A percentile compares a stretch with the other conserved stretches of the same genome.
Conservation (phyloP, 1,140 invertebrate genomes). For the Apis dorsata region DNA sequence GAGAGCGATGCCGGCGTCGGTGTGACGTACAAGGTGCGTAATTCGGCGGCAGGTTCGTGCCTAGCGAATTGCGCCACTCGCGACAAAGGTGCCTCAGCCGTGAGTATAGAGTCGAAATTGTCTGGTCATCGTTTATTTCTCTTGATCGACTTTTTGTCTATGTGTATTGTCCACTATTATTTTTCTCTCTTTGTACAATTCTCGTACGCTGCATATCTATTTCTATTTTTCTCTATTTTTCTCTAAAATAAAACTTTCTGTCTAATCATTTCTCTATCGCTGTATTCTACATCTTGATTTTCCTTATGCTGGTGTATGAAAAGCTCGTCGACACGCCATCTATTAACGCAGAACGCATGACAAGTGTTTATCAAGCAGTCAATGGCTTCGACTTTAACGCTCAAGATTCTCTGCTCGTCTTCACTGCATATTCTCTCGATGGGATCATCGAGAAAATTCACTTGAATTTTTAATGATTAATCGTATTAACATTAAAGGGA, state of each 20-base stretch:
- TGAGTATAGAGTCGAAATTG: conserved; percentile 74
- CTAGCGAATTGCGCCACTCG: conserved; percentile 78
- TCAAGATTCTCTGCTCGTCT: conserved; percentile 21
- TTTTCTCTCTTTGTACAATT: conserved; percentile 25
- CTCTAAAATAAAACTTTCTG: not conserved
- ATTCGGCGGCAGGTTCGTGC: conserved; percentile 78
- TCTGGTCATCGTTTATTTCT: conserved; percentile 44
- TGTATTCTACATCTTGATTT: conserved; percentile 16
- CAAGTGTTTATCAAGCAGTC: conserved; percentile 6
- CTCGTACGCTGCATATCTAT: not conserved
- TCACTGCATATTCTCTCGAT: not conserved
- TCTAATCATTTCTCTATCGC: not conserved
- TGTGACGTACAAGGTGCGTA: conserved; percentile 78
- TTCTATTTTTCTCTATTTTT: not conserved
- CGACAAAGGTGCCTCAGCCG: conserved; percentile 78
- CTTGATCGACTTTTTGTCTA: conserved; percentile 15
- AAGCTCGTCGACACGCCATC: conserved; percentile 3
- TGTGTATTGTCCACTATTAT: not conserved
- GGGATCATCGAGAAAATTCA: not conserved
- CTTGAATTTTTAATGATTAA: not conserved
- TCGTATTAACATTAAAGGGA: not conserved
- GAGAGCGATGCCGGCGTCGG: conserved; percentile 78
- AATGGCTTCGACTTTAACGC: conserved; percentile 34
- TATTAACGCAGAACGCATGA: conserved; percentile 48
- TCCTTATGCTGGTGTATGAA: not conserved